These are phyloP conservation scores for Myotis planiceps DNA, from an alignment of 2,797 vertebrate species.

Conservation along the genomic window DNA sequence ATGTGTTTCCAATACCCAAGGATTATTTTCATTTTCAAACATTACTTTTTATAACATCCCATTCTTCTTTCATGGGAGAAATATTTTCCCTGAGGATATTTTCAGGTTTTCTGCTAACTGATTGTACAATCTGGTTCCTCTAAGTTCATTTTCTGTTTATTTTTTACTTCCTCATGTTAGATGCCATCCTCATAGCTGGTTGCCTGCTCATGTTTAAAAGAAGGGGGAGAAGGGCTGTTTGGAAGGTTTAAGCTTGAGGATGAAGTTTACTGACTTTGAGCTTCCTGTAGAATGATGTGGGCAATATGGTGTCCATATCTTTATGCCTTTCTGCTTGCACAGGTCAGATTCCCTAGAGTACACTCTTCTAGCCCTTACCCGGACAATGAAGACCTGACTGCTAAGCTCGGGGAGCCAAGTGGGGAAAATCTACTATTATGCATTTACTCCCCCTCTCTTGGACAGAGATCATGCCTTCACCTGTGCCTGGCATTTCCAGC, in stretches of 20 bases:
- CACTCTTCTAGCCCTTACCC: not conserved
- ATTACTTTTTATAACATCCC: not conserved
- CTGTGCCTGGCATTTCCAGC: not conserved
- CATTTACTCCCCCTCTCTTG: not conserved
- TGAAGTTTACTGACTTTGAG: not conserved
- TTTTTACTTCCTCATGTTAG: not conserved
- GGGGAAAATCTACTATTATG: not conserved
- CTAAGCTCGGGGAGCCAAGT: not conserved
- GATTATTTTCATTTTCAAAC: not conserved
- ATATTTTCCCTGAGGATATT: not conserved
- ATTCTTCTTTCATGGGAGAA: not conserved
- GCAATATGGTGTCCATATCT: not conserved
- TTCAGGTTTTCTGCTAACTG: constrained; percentile 1
- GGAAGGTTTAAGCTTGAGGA: not conserved
- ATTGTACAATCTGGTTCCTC: not conserved
- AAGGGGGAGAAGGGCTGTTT: not conserved
- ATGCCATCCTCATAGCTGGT: not conserved
- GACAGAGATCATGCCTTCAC: not conserved
- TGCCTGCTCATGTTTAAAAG: constrained; percentile 23
- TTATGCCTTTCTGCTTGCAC: not conserved
- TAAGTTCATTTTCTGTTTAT: constrained; percentile 18
- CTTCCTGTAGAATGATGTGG: not conserved
- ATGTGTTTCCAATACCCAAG: not conserved
- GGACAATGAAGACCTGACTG: not conserved
- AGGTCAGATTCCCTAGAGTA: not conserved